Percentiles rank a stretch among this genome's conserved stretches.
Conservation (phyloP, 2,113 vertebrate species). For the Rhegmatorhina hoffmannsi region DNA sequence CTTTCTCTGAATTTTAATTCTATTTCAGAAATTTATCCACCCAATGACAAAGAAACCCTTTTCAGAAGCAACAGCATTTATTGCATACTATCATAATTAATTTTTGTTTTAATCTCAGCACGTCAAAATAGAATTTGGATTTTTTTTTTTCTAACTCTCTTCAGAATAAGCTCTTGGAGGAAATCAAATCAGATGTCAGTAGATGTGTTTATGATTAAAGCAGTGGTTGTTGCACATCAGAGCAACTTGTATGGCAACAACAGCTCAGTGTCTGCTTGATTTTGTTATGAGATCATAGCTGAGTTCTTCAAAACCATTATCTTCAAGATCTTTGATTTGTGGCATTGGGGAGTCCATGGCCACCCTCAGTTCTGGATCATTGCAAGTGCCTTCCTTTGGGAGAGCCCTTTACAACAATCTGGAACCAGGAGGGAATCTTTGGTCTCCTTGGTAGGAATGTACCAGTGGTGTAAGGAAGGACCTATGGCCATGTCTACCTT, state of each 20-base stretch:
- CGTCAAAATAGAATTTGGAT: background rate
- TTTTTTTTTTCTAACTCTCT: rapidly evolving
- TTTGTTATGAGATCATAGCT: background rate
- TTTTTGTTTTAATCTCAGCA: background rate
- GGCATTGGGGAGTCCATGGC: background rate
- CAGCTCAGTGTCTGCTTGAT: background rate
- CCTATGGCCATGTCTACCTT: too few species aligned
- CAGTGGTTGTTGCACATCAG: background rate
- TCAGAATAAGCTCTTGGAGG: background rate
- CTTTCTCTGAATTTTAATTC: background rate
- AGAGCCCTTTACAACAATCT: background rate
- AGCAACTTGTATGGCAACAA: background rate
- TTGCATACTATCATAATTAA: background rate
- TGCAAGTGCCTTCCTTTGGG: background rate
- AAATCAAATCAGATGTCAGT: background rate
- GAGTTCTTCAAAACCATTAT: background rate
- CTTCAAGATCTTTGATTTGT: background rate
- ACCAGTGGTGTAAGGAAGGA: background rate
- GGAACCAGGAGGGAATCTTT: background rate
- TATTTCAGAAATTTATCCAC: background rate
- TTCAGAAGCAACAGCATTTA: background rate
- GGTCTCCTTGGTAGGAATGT: background rate
- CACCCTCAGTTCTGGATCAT: background rate
- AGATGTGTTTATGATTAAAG: background rate
- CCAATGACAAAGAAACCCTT: background rate